A percentile compares a stretch with the other conserved stretches of the same genome.
phyloP scores from a whole-genome alignment of 1,140 invertebrate species.

The Brachionus sp. region DNA sequence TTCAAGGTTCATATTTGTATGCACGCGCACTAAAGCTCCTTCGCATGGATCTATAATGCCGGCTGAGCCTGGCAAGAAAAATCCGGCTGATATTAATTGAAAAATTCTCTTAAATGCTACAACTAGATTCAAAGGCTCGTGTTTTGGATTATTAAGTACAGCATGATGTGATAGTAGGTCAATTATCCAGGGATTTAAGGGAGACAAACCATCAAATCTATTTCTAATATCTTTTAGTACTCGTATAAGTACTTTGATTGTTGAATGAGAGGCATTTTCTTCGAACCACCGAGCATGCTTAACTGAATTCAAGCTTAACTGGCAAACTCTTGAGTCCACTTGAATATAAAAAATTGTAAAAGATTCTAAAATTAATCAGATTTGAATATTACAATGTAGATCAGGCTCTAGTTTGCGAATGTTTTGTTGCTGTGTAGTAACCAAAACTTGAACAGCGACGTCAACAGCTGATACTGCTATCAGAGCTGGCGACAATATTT shows the following conservation, averaged over 20 bases:
- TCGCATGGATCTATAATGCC: constrained; percentile 91
- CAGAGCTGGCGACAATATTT: constrained; percentile 64
- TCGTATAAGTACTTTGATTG: constrained; percentile 87
- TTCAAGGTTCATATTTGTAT: constrained; percentile 84
- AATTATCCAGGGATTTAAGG: constrained; percentile 90
- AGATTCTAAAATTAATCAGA: background rate
- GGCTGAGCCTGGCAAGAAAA: constrained; percentile 89
- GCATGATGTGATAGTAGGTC: constrained; percentile 89
- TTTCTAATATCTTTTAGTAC: constrained; percentile 81
- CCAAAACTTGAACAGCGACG: constrained; percentile 79
- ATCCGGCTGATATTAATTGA: constrained; percentile 82
- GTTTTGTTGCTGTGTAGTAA: constrained; percentile 88
- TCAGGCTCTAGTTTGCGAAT: constrained; percentile 86
- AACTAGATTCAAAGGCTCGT: constrained; percentile 71
- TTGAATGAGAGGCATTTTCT: constrained; percentile 91
- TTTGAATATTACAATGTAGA: constrained; percentile 66
- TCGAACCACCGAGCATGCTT: constrained; percentile 94
- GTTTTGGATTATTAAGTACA: constrained; percentile 88
- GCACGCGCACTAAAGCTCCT: constrained; percentile 78
- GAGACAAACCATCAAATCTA: constrained; percentile 81
- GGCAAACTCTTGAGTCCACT: constrained; percentile 78
- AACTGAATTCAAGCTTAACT: constrained; percentile 84
- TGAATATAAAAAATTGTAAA: constrained; percentile 42
- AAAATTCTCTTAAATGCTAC: constrained; percentile 68
- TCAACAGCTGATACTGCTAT: constrained; percentile 58